A percentile compares a stretch with the other conserved stretches of the same genome.
Conservation (phyloP, 2,797 vertebrate species). For the Craterocephalus amniculus region DNA sequence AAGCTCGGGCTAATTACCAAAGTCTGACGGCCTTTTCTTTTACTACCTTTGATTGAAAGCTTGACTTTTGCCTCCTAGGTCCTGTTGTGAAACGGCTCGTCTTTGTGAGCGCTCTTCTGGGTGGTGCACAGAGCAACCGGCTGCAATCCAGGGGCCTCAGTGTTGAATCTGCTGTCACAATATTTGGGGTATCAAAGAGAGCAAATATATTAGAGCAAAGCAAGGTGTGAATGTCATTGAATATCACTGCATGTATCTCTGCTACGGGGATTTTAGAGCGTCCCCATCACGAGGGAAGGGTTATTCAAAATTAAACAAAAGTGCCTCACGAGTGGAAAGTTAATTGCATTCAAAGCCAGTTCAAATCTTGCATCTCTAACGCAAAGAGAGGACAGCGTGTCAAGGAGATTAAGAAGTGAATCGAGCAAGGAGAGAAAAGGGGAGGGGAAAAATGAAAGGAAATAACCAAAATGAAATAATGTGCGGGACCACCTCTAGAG, state of each 20-base stretch:
- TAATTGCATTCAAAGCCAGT: slow-evolving; percentile 76
- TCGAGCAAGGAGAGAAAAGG: slow-evolving; percentile 67
- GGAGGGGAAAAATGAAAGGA: slow-evolving; percentile 76
- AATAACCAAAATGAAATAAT: slow-evolving; percentile 87
- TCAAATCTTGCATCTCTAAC: slow-evolving; percentile 63
- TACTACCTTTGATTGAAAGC: slow-evolving; percentile 65
- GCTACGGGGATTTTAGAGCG: slow-evolving; percentile 49
- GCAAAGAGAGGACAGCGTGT: slow-evolving; percentile 77
- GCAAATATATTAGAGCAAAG: slow-evolving; percentile 78
- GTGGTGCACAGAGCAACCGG: slow-evolving; percentile 53
- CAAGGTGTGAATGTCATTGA: slow-evolving; percentile 79
- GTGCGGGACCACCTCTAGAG: slow-evolving; percentile 86
- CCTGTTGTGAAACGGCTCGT: slow-evolving; percentile 46
- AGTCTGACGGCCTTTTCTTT: slow-evolving; percentile 68
- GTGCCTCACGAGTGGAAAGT: slow-evolving; percentile 70
- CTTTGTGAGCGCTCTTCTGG: slow-evolving; percentile 60
- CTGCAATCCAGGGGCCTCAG: slow-evolving; percentile 64
- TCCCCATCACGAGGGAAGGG: slow-evolving; percentile 58
- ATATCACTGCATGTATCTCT: slow-evolving; percentile 59
- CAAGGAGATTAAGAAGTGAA: slow-evolving; percentile 82
- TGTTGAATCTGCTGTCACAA: slow-evolving; percentile 81
- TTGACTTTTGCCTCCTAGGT: slow-evolving; percentile 72
- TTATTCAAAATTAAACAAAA: slow-evolving; percentile 79
- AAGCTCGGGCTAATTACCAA: slow-evolving; percentile 76
- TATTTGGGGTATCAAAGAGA: slow-evolving; percentile 80